These are phyloP conservation scores for Meghimatium bilineatum DNA, from an alignment of 2,888 invertebrate genomes.

Conservation along the genomic window DNA sequence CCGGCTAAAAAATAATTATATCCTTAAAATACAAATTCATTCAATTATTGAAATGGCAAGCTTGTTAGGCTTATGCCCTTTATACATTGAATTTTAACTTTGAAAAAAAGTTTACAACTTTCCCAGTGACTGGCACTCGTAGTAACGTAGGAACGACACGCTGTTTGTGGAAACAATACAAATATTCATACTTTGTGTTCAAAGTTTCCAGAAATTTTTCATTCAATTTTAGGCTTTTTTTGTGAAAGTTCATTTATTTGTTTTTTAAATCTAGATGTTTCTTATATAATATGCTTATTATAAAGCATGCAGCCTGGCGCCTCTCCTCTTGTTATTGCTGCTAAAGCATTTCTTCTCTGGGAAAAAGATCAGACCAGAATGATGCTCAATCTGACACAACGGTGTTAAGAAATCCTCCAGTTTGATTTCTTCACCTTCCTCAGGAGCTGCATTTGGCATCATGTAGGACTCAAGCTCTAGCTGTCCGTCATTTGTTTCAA, in stretches of 20 bases:
- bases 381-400: constrained; percentile 47
- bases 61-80: too few species aligned
- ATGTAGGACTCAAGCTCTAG: constrained; percentile 48
- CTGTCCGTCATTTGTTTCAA: constrained; percentile 48
- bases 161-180: neutral
- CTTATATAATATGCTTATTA: constrained; percentile 11
- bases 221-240: neutral
- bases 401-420: constrained; percentile 48
- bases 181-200: too few species aligned
- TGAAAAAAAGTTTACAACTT: neutral
- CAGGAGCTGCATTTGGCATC: constrained; percentile 43
- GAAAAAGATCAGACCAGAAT: constrained; percentile 50
- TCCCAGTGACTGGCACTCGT: neutral
- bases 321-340: constrained; percentile 49
- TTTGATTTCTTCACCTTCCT: constrained; percentile 41
- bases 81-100: neutral
- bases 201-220: neutral
- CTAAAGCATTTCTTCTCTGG: constrained; percentile 51
- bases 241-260: neutral
- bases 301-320: constrained; percentile 46
- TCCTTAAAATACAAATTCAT: too few species aligned
- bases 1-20: too few species aligned
- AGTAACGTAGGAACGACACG: neutral
- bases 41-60: too few species aligned
- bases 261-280: neutral